Evolutionary conservation across 1,140 invertebrate genomes (phyloP).

Genomic region (Zaprionus kolodkinae): DNA sequence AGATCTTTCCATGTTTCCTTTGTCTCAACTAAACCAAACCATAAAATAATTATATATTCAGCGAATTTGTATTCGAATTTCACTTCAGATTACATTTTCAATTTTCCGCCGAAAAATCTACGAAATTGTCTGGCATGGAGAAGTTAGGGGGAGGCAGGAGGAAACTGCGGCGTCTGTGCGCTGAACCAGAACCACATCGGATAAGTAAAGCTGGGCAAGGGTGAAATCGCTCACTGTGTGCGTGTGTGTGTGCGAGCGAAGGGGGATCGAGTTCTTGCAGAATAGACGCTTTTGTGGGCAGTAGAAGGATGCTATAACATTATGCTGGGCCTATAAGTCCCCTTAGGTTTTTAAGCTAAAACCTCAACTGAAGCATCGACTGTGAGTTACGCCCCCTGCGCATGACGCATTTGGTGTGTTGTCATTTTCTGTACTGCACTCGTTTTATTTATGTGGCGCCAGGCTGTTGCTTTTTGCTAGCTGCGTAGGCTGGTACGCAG

Average conservation of each 20-base stretch:
- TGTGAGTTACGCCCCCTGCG: slow-evolving; percentile 26
- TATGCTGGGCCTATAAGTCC: slow-evolving; percentile 61
- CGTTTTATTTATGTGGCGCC: slow-evolving; percentile 75
- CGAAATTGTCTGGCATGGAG: slow-evolving; percentile 23
- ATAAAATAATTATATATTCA: slow-evolving; percentile 34
- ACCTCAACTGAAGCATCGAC: slow-evolving; percentile 18
- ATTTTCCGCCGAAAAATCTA: not conserved
- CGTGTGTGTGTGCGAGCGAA: not conserved
- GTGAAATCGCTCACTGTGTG: not conserved
- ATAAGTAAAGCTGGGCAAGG: slow-evolving; percentile 28
- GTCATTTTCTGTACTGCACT: slow-evolving; percentile 68
- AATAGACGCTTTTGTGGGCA: not conserved
- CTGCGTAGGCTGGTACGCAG: slow-evolving; percentile 1
- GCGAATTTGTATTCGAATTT: not conserved
- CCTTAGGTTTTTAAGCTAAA: slow-evolving; percentile 11
- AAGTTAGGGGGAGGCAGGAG: not conserved
- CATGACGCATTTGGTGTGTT: slow-evolving; percentile 69
- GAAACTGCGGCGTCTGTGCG: slow-evolving; percentile 49
- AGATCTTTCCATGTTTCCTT: slow-evolving; percentile 38
- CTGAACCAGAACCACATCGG: slow-evolving; percentile 58
- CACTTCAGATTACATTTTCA: slow-evolving; percentile 13
- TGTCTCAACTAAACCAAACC: slow-evolving; percentile 10
- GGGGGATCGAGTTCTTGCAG: not conserved
- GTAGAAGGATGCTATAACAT: slow-evolving; percentile 34
- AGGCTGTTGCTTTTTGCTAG: slow-evolving; percentile 53